phyloP scores from a whole-genome alignment of 2,113 vertebrate species.

The Uria aalge region DNA sequence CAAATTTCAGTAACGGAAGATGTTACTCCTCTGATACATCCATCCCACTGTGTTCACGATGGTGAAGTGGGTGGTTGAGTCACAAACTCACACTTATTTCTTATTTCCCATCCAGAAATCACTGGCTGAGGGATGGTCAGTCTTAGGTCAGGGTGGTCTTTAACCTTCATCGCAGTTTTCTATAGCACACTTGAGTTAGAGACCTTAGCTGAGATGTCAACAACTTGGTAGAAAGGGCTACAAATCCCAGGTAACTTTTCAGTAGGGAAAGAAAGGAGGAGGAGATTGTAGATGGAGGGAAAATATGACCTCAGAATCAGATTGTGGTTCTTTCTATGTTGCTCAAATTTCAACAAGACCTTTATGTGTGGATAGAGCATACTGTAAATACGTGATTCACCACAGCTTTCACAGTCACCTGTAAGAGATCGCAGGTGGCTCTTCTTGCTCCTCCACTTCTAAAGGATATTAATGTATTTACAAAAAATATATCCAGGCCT shows the following conservation, averaged over 20 bases:
- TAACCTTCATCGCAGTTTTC: neutral
- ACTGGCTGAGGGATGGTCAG: neutral
- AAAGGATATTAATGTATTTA: neutral
- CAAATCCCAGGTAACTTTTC: neutral
- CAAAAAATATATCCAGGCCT: neutral
- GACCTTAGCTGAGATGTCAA: neutral
- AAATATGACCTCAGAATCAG: neutral
- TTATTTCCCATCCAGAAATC: neutral
- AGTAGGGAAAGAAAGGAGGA: neutral
- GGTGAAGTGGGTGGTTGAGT: neutral
- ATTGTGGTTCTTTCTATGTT: neutral
- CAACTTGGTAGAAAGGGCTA: neutral
- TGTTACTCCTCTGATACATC: neutral
- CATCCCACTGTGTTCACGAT: neutral
- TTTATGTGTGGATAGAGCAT: neutral
- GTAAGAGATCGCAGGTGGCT: neutral
- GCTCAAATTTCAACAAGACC: neutral
- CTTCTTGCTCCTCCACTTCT: neutral
- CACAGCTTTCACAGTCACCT: neutral
- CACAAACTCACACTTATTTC: neutral
- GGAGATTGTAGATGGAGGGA: neutral
- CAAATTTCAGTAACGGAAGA: neutral
- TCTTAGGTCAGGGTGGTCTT: neutral
- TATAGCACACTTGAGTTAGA: neutral
- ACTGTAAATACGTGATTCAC: neutral